Conservation (phyloP, 2,797 vertebrate species). For the Apodemus agrarius region DNA sequence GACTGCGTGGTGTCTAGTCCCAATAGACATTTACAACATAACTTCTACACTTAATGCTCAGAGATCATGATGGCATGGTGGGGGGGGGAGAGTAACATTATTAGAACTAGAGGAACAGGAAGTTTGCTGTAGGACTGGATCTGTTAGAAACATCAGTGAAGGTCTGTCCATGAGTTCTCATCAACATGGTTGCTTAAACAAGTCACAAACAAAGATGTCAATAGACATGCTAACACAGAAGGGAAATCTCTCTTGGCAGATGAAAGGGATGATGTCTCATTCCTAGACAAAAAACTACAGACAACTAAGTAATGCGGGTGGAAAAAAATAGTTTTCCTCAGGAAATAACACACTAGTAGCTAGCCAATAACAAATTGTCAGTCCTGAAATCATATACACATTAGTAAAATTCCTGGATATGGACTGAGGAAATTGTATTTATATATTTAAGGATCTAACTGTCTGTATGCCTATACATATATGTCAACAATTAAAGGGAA, state of each 20-base stretch:
- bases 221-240: not conserved
- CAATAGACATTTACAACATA: not conserved
- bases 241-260: not conserved
- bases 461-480: not conserved
- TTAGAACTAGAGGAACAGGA: not conserved
- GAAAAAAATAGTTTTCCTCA: not conserved
- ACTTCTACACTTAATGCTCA: not conserved
- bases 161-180: too few relatives aligned
- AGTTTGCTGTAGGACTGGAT: not conserved
- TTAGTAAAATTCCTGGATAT: not conserved
- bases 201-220: not conserved
- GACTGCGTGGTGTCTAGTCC: not conserved
- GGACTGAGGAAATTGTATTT: not conserved
- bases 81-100: too few relatives aligned
- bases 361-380: not conserved
- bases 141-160: not conserved
- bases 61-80: not conserved
- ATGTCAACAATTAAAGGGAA: not conserved
- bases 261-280: not conserved
- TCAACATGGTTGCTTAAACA: not conserved
- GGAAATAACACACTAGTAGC: not conserved
- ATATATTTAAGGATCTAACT: not conserved
- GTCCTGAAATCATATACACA: not conserved
- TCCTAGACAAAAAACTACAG: not conserved
- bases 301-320: not conserved